Evolutionary conservation across 2,113 vertebrate genomes (phyloP).

Genomic region (Pyrgilauda ruficollis): DNA sequence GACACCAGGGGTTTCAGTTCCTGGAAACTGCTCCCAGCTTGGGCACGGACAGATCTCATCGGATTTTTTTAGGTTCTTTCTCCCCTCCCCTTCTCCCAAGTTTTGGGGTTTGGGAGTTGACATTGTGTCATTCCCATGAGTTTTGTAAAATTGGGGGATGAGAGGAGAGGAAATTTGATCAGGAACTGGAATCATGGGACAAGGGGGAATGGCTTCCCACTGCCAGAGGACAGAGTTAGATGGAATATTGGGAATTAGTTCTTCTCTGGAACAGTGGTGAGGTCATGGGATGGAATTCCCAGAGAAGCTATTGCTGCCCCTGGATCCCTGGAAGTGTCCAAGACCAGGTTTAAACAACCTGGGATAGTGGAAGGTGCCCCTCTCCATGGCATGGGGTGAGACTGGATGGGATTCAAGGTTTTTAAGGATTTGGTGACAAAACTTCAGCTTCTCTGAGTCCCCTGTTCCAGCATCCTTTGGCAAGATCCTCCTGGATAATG

Average conservation of each 20-base stretch:
- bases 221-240: neutral
- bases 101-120: neutral
- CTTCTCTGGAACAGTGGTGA: neutral
- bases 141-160: neutral
- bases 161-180: neutral
- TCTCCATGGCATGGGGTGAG: fast-evolving
- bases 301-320: neutral
- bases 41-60: fast-evolving
- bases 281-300: neutral
- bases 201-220: neutral
- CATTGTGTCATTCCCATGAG: fast-evolving
- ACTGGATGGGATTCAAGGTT: neutral
- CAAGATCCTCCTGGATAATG: fast-evolving
- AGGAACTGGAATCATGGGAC: neutral
- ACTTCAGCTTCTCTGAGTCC: neutral
- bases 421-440: neutral
- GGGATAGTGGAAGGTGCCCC: neutral
- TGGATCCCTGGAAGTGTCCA: neutral
- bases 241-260: neutral
- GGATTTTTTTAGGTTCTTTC: neutral
- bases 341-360: fast-evolving
- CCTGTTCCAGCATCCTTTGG: neutral
- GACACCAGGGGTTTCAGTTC: neutral
- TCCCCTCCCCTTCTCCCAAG: neutral
- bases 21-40: neutral